Conservation (phyloP, 2,797 vertebrate genomes). For the Taeniopygia guttata region DNA sequence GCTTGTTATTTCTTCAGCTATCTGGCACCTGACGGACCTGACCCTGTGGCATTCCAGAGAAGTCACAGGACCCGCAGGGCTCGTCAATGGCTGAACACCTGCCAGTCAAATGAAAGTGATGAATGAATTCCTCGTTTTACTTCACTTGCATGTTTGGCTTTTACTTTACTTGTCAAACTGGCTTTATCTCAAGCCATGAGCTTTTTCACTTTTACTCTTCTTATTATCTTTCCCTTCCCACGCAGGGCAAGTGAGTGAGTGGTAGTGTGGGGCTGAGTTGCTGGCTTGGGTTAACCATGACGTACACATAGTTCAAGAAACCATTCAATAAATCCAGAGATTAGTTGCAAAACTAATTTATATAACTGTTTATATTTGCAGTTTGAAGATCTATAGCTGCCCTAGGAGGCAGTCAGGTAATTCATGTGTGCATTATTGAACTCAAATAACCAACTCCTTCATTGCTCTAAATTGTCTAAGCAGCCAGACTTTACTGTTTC, state of each 20-base stretch:
- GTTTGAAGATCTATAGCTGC: not conserved
- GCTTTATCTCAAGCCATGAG: not conserved
- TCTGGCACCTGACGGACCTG: no score
- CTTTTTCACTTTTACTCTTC: not conserved
- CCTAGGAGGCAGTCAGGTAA: not conserved
- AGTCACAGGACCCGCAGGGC: no score
- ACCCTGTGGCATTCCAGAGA: no score
- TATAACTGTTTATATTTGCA: not conserved
- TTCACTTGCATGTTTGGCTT: not conserved
- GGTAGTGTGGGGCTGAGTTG: accelerated
- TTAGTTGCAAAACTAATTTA: no score
- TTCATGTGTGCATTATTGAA: not conserved
- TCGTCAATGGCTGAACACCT: not conserved
- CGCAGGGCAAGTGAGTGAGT: accelerated
- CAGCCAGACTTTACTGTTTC: not conserved
- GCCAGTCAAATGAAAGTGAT: not conserved
- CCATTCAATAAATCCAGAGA: not conserved
- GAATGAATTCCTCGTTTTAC: not conserved
- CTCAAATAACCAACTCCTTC: not conserved
- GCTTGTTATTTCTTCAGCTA: no score
- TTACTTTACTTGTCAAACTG: not conserved
- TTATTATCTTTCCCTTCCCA: not conserved
- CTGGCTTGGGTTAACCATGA: not conserved
- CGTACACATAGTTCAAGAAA: not conserved
- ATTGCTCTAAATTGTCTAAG: not conserved